These are phyloP conservation scores for Fragum sueziense DNA, from an alignment of 2,888 invertebrate genomes.

Conservation along the genomic window DNA sequence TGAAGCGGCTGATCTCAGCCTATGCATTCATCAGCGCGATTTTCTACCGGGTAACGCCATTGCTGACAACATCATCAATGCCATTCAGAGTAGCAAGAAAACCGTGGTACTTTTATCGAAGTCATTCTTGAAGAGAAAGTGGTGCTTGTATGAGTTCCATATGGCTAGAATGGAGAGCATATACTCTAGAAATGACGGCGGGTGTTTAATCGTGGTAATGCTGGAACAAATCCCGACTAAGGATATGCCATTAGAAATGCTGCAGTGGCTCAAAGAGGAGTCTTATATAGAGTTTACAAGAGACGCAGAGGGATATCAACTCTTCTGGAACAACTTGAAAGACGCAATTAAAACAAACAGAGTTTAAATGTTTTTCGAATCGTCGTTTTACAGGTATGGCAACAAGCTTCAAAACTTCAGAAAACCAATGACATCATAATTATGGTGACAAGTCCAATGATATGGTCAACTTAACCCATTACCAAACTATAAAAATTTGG, in stretches of 20 bases:
- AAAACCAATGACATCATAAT: too few species aligned
- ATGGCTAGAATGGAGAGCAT: slow-evolving; percentile 61
- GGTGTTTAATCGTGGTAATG: slow-evolving; percentile 20
- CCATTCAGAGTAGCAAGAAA: slow-evolving; percentile 61
- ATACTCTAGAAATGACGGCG: slow-evolving; percentile 28
- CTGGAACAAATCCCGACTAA: slow-evolving; percentile 15
- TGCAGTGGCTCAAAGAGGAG: slow-evolving; percentile 28
- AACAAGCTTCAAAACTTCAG: too few species aligned
- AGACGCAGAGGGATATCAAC: slow-evolving; percentile 13
- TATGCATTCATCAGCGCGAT: slow-evolving; percentile 65
- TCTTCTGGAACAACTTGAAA: slow-evolving; percentile 18
- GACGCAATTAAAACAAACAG: slow-evolving; percentile 8
- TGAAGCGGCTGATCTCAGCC: neutral
- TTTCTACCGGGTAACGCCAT: slow-evolving; percentile 62
- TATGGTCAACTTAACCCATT: too few species aligned
- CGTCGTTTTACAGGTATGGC: too few species aligned
- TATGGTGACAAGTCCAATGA: too few species aligned
- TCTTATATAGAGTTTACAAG: slow-evolving; percentile 19
- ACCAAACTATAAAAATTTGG: too few species aligned
- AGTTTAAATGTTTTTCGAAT: too few species aligned
- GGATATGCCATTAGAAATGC: slow-evolving; percentile 26
- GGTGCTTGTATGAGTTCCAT: slow-evolving; percentile 67
- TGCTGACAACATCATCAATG: slow-evolving; percentile 59
- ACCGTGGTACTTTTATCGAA: slow-evolving; percentile 58
- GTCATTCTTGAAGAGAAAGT: slow-evolving; percentile 56